Base-by-base conservation (phyloP, 2,888 invertebrate species). In the Epirrita christyi region DNA sequence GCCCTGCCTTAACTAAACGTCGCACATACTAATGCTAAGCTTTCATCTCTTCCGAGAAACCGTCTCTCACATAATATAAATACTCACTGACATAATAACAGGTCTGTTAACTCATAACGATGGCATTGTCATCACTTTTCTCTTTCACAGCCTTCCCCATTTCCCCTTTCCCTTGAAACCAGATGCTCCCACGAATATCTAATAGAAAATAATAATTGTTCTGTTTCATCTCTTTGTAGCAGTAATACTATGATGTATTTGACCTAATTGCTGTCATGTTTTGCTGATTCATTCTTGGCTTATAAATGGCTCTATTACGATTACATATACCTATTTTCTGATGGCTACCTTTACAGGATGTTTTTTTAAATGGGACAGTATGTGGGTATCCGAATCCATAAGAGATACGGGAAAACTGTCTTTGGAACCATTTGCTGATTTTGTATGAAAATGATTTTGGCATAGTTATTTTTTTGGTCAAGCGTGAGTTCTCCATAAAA, bases 41-140 rank as follows among this genome's bases (percentile, higher is more conserved):
- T 56, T 56, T 54, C 53, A 34, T 38, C 15, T 40, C 9, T 34
- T 49, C 53, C 45, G 29, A 53, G 53, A 53, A 54, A 21, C 28
- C 6, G 41, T 56, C 37, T 40, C 50, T 32, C 44, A 48, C 38
- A 37, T 32, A 34, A 46, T 42, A 55, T 29, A 21, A n/a, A n/a
- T n/a, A 40, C 36, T n/a, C 36, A n/a, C 45, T 59, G 59, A 59
- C 47, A 59, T 59, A 59, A 59, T 59, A 51, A 51, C 54, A 34
- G 42, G 42, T 54, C 34, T 32, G 21, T 32, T 14, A 45, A 11
- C n/a, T 50, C n/a, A 34, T 51, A 46, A 43, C 50, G 41, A 28
- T 59, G 50, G 50, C 46, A 59, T 55, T 59, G 55, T 59, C 37
- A 46, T 43, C 46, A 43, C 50, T 38, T 59, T 59, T 59, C 59